Conservation (phyloP, 2,113 vertebrate genomes). For the Amblyopsis rosae region DNA sequence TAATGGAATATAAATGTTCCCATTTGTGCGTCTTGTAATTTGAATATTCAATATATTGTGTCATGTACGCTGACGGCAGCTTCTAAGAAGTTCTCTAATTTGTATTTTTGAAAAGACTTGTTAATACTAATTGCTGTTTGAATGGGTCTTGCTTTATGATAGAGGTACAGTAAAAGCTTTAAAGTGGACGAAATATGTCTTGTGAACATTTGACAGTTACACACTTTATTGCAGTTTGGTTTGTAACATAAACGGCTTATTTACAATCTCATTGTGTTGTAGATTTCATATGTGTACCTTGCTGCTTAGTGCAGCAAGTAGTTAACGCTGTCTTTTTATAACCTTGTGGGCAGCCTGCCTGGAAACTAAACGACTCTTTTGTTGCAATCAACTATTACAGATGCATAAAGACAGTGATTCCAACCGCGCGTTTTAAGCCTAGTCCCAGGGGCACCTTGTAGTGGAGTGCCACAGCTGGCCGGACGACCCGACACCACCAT, state of each 20-base stretch:
- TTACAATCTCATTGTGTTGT: constrained; percentile 8
- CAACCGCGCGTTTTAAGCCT: constrained; percentile 39
- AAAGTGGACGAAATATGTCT: too few species aligned
- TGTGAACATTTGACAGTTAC: too few species aligned
- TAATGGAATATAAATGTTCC: constrained; percentile 57
- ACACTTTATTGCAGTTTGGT: too few species aligned
- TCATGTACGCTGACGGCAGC: constrained; percentile 34
- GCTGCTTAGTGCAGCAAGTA: constrained; percentile 19
- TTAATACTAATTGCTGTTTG: constrained; percentile 48
- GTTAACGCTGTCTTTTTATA: neutral
- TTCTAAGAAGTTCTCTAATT: neutral
- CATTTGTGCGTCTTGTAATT: constrained; percentile 48
- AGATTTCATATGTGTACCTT: constrained; percentile 1
- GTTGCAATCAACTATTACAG: constrained; percentile 21
- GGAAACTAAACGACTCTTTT: constrained; percentile 33
- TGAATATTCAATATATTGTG: constrained; percentile 36
- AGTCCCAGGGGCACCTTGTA: constrained; percentile 40
- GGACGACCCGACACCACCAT: constrained; percentile 32
- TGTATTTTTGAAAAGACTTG: neutral
- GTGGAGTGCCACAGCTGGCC: constrained; percentile 39
- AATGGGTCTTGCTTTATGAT: constrained; percentile 20
- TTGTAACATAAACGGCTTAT: neutral
- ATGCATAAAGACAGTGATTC: constrained; percentile 61
- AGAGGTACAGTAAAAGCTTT: neutral
- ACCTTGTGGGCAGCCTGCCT: constrained; percentile 19